phyloP scores from a whole-genome alignment of 2,113 vertebrate species.

The Pituophis catenifer region DNA sequence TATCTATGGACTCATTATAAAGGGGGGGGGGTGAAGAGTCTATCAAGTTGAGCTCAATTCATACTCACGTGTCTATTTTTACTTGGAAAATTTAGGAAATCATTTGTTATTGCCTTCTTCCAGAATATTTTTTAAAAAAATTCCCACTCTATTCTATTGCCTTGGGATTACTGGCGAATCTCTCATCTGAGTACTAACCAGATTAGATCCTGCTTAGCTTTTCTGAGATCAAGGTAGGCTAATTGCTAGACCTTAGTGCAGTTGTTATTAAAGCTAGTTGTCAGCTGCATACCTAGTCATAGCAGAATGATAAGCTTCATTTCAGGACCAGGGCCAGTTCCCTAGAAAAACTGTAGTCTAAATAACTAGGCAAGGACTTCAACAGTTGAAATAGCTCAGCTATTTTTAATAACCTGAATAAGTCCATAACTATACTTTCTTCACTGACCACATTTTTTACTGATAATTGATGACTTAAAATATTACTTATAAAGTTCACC shows the following conservation, averaged over 20 bases:
- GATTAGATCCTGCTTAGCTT: neutral
- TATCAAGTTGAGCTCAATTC: neutral
- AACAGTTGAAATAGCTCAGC: neutral
- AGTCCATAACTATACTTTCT: neutral
- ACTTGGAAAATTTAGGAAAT: neutral
- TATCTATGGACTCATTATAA: neutral
- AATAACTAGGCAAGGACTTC: neutral
- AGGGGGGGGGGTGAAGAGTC: neutral
- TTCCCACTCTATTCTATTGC: neutral
- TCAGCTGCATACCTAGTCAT: neutral
- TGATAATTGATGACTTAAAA: neutral
- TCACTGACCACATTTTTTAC: neutral
- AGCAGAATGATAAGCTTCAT: neutral
- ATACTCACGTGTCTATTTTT: neutral
- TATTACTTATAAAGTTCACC: neutral
- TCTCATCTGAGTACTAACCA: neutral
- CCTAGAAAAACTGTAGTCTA: neutral
- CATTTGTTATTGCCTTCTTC: neutral
- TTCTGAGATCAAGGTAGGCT: neutral
- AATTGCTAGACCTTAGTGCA: neutral
- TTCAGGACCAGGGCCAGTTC: conserved; percentile 6
- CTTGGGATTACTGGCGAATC: neutral
- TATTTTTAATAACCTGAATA: neutral
- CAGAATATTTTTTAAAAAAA: neutral
- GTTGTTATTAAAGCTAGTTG: neutral